Evolutionary conservation across 2,797 vertebrate species (phyloP), one percentile per base, ranked within the genome.

Genomic region (Sebastes umbrosus): DNA sequence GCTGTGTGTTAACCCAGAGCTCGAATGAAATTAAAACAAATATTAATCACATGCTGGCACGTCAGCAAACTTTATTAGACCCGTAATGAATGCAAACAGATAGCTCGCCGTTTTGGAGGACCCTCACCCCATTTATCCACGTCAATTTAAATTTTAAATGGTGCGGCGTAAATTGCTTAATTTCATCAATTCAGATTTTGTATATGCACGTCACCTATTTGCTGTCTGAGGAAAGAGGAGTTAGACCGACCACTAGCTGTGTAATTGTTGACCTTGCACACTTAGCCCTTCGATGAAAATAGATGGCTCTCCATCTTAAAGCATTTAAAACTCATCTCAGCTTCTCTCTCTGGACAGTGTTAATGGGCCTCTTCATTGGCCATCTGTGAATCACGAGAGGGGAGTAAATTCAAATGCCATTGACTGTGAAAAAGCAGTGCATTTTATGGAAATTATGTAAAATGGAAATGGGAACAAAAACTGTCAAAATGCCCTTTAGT

Each of bases 1-100:
- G 77, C 84, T 66, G 76, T 79, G 66, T 92, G 88, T 94, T 95
- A 94, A 93, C 94, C 91, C 84, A 73, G 84, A 89, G 82, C 88
- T 85, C 83, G 82, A 93, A 89, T 87, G 59, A 92, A 95, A 96
- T 95, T 89, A 94, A 95, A 95, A 94, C 92, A 95, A 95, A 95
- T 95, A 95, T 94, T 93, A 94, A 94, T 95, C 92, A 90, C 77
- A 90, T 76, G 84, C 80, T 54, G 62, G 84, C 57, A 82, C 80
- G 27, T 91, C 88, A 82, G 89, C 86, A 89, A 93, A 93, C 92
- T 90, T 87, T 91, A 94, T 94, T 84, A 91, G 83, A 77, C 24
- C 74, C 18, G 64, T 88, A 80, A 84, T 82, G 69, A 87, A 91
- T 79, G 83, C 83, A 90, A 84, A 84, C 73, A 90, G 75, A 85